These are phyloP conservation scores for Diarsia rubi DNA, from an alignment of 2,888 invertebrate genomes.

Conservation along the genomic window DNA sequence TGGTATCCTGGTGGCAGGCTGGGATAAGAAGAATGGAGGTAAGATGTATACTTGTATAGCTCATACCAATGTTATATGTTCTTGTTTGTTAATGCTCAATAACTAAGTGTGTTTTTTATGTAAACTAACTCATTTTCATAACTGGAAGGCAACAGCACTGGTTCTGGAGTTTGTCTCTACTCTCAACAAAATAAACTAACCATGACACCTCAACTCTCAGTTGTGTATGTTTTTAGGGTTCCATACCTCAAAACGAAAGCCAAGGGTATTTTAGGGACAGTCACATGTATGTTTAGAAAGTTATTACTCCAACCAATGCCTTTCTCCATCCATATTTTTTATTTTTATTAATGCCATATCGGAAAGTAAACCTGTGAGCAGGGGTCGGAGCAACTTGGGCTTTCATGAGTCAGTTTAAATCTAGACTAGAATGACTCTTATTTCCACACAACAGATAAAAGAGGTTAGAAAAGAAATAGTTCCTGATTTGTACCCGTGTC, in stretches of 20 bases:
- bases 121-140: not conserved
- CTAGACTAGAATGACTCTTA: too few species aligned
- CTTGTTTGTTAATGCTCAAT: too few species aligned
- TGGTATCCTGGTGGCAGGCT: conserved; percentile 99
- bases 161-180: not conserved
- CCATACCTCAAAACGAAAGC: not conserved
- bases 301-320: too few species aligned
- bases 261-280: too few species aligned
- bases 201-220: not conserved
- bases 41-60: conserved; percentile 66
- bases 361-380: not conserved
- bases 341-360: not conserved
- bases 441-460: too few species aligned
- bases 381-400: not conserved
- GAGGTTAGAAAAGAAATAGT: too few species aligned
- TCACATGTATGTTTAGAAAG: too few species aligned
- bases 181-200: not conserved
- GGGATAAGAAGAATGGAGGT: conserved; percentile 97
- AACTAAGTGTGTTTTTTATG: not conserved
- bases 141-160: not conserved
- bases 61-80: too few species aligned
- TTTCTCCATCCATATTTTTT: too few species aligned
- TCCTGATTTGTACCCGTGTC: too few species aligned
- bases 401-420: not conserved
- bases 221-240: not conserved